A percentile compares a stretch with the other conserved stretches of the same genome.
Conservation (phyloP, 1,140 invertebrate species). For the Drosophila gunungcola region DNA sequence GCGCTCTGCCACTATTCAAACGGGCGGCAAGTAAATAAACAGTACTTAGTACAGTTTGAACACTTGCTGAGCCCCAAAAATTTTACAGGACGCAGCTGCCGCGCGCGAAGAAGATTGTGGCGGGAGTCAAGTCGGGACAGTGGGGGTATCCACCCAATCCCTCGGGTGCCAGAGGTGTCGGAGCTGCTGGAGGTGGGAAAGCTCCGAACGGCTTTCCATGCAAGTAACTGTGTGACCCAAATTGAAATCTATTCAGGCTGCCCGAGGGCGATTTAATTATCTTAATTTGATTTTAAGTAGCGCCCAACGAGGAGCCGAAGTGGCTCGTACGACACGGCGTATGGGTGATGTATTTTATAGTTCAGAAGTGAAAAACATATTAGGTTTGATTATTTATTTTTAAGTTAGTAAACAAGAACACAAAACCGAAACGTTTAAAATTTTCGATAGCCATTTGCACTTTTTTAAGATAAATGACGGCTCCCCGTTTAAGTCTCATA, state of each 20-base stretch:
- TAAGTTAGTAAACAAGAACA: too few relatives aligned
- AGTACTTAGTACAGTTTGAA: slow-evolving; percentile 41
- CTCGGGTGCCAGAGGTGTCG: neutral
- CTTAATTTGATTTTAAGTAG: slow-evolving; percentile 56
- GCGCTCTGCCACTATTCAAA: slow-evolving; percentile 72
- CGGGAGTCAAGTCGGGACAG: neutral
- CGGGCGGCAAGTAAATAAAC: slow-evolving; percentile 70
- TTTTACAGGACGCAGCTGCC: slow-evolving; percentile 43
- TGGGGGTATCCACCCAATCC: neutral
- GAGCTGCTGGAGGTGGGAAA: neutral
- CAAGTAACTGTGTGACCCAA: slow-evolving; percentile 47
- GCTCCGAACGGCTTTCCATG: slow-evolving; percentile 6
- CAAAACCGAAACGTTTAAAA: too few relatives aligned
- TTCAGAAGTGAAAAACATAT: neutral
- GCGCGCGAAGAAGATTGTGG: neutral
- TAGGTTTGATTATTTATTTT: too few relatives aligned
- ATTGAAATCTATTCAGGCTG: slow-evolving; percentile 42
- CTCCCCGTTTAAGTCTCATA: too few relatives aligned
- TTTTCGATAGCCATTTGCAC: too few relatives aligned
- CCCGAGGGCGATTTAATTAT: slow-evolving; percentile 50
- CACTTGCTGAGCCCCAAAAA: slow-evolving; percentile 42
- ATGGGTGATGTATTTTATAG: slow-evolving; percentile 14
- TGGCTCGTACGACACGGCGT: slow-evolving; percentile 21
- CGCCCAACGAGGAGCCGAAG: slow-evolving; percentile 20
- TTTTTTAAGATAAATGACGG: too few relatives aligned